Base-by-base conservation (phyloP, 2,113 vertebrate species). In the Ochotona princeps region DNA sequence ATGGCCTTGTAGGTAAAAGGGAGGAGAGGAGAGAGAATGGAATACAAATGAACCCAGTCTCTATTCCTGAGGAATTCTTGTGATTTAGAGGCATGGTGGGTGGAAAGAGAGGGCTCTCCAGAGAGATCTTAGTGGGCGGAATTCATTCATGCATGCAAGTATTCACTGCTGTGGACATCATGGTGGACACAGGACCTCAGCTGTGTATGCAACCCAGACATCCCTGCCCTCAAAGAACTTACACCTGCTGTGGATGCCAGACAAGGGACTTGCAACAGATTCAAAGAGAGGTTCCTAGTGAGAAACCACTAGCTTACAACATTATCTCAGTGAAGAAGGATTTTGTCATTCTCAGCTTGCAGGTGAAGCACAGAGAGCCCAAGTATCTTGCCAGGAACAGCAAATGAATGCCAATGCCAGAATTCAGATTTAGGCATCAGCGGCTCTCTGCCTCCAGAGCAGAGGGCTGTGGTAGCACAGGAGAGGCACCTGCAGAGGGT, bases 101-200 rank as follows among this genome's bases (percentile, higher is more conserved):
- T 91, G 63, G 92, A 78, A 79, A 90, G 92, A 73, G 81, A 94
- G 92, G 83, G 84, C 47, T 92, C 93, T 85, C 87, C 20, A 4
- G 90, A 87, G 93, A 91, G 81, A 86, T 49, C 23, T 32, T 76
- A 35, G 30, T 80, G 88, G 84, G 70, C 84, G 76, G 92, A 83
- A 89, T 87, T 92, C 90, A 95, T 93, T 95, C 92, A 90, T 61
- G 88, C 76, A 38, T 87, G 51, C 81, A 84, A 54, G 92, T 76
- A 30, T 91, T 93, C 54, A 93, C 88, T 81, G 78, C 3, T 8
- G 67, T 2, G 21, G 26, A 60, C 84, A 20, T 61, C 3, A 10
- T 15, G 38, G 49, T 79, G 73, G 88, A 83, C 73, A 63, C 30
- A 7, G 85, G 84, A 54, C n/a, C 35, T 83, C n/a, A 47, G 87